phyloP scores from a whole-genome alignment of 2,888 invertebrate species.

The Pyrochroa serraticornis region DNA sequence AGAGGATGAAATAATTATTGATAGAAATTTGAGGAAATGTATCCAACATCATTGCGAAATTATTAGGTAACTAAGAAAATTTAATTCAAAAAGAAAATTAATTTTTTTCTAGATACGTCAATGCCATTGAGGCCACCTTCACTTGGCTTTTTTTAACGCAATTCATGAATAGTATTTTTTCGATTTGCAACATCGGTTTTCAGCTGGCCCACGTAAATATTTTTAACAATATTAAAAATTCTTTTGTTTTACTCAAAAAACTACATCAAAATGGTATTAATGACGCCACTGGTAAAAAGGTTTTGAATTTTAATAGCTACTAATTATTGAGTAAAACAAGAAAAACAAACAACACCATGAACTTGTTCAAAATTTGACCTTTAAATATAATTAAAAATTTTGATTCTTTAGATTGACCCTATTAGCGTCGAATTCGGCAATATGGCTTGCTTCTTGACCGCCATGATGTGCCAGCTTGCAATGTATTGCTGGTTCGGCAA shows the following conservation, averaged over 20 bases:
- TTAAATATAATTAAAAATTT: too few relatives aligned
- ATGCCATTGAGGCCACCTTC: conserved; percentile 38
- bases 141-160: conserved; percentile 37
- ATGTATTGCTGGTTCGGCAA: conserved; percentile 46
- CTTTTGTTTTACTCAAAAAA: too few relatives aligned
- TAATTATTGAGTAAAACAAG: too few relatives aligned
- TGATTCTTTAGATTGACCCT: conserved; percentile 26
- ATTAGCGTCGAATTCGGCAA: conserved; percentile 33
- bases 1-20: too few relatives aligned
- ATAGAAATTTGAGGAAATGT: conserved; percentile 27
- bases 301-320: too few relatives aligned
- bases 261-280: too few relatives aligned
- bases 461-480: conserved; percentile 42
- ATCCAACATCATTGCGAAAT: conserved; percentile 36
- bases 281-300: too few relatives aligned
- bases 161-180: conserved; percentile 39
- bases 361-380: too few relatives aligned
- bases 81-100: background rate
- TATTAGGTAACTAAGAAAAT: conserved; percentile 30
- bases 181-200: conserved; percentile 44
- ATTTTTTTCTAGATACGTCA: conserved; percentile 34
- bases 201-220: conserved; percentile 39
- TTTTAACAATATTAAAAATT: too few relatives aligned
- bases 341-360: too few relatives aligned
- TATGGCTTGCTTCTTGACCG: conserved; percentile 36